Percentiles rank a stretch among this genome's conserved stretches.
Evolutionary conservation across 30 jellyfish, hydroid and myxozoan genomes (phyloP).

Genomic region (Aurelia coerulea): DNA sequence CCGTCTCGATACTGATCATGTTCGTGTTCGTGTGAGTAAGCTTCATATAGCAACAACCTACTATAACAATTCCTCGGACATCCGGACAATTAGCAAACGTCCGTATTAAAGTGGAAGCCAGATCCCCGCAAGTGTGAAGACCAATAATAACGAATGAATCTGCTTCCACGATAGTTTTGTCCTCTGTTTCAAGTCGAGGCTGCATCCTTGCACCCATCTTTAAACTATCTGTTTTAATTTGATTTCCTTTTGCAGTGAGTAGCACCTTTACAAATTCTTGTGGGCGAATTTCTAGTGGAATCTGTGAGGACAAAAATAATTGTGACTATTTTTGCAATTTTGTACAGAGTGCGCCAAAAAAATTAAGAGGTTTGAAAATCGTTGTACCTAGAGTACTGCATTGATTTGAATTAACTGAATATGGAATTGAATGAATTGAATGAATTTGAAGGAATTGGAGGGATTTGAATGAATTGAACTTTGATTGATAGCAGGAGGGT

Average conservation of each 20-base stretch:
- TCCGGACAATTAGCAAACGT: slow-evolving; percentile 57
- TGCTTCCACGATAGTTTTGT: not conserved
- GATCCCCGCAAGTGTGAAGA: slow-evolving; percentile 92
- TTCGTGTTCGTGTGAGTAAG: slow-evolving; percentile 19
- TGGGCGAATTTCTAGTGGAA: slow-evolving; percentile 2
- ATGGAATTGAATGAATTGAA: too few species aligned
- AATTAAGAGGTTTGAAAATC: too few species aligned
- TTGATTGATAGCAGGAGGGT: too few species aligned
- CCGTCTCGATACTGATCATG: too few species aligned
- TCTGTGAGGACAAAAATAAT: not conserved
- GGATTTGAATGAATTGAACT: too few species aligned
- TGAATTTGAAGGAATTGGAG: too few species aligned
- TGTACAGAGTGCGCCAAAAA: too few species aligned
- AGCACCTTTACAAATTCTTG: not conserved
- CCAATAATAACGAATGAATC: slow-evolving; percentile 71
- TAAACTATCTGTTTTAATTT: not conserved
- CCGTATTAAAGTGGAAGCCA: slow-evolving; percentile 83
- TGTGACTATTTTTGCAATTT: too few species aligned
- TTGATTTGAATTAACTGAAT: too few species aligned
- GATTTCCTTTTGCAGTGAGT: not conserved
- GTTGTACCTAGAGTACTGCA: too few species aligned
- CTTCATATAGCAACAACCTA: slow-evolving; percentile 88
- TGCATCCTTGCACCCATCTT: not conserved
- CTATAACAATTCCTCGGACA: slow-evolving; percentile 71
- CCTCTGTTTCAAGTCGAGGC: not conserved